Conservation (phyloP, 2,888 invertebrate species). For the Diadegma fenestrale region DNA sequence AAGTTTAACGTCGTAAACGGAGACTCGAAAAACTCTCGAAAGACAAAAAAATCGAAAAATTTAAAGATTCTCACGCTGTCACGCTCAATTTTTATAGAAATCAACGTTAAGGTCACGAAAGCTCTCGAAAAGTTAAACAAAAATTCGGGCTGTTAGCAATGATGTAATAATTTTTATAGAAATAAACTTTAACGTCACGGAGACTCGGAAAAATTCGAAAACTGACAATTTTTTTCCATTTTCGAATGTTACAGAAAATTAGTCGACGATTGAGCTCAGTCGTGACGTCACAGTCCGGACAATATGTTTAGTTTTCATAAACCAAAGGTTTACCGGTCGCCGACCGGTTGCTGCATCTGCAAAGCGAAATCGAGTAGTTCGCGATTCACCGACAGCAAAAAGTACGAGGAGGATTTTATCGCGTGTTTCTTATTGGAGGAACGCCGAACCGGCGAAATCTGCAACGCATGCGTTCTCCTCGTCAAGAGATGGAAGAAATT, state of each 20-base stretch:
- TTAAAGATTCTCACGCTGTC: too few species aligned
- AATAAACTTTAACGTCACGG: too few species aligned
- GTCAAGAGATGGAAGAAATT: conserved; percentile 93
- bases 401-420: conserved; percentile 93
- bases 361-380: conserved; percentile 95
- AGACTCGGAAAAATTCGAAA: too few species aligned
- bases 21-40: too few species aligned
- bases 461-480: conserved; percentile 93
- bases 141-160: too few species aligned
- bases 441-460: conserved; percentile 92
- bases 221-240: conserved; percentile 17
- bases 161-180: too few species aligned
- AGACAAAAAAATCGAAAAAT: too few species aligned
- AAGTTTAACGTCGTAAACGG: too few species aligned
- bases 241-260: not conserved
- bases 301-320: conserved; percentile 94
- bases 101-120: not conserved
- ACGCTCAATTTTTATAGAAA: too few species aligned
- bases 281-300: not conserved
- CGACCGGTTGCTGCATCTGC: conserved; percentile 94
- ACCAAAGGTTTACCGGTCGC: conserved; percentile 93
- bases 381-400: conserved; percentile 93
- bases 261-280: not conserved
- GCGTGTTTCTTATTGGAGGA: conserved; percentile 92
- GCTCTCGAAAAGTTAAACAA: not conserved